Base-by-base conservation (phyloP, 2,113 vertebrate genomes). In the Nymphicus hollandicus region DNA sequence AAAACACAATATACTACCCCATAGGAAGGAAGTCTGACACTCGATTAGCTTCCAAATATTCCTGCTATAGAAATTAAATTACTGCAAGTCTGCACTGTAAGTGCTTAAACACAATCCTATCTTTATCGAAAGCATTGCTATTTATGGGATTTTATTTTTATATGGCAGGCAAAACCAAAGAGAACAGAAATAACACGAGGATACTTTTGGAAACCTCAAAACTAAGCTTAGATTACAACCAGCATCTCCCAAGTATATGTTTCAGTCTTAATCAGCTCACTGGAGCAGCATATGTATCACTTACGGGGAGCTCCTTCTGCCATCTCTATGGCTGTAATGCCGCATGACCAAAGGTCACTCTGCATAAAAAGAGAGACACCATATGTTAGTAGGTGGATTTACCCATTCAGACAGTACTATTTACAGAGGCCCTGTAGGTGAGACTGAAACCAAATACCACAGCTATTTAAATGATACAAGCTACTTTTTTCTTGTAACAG, bases 281-380 rank as follows among this genome's bases (percentile, higher is more conserved):
- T 73, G 84, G 85, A 91, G 96, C 74, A 96, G 55, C 47, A 68
- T 37, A 92, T 4, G 24, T 61, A 63, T 70, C 88, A 99, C 99
- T 99, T 98, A 99, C 99, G 99, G 13, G 99, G 99, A 86, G 99
- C 99, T 78, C 99, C 99, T 97, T 99, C 99, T 81, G 99, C 99
- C 99, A 99, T 99, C 95, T 99, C 99, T 74, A 99, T 99, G 86
- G 99, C 99, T 3, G 99, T 99, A 96, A 99, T 99, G 85, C 99
- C 99, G 56, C 99, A 99, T 9, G 99, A 99, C 99, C 99, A 99
- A 94, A 99, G 98, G 97, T 99, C 99, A 94, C 99, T 99, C 99
- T 99, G 98, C 66, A 94, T 80, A 96, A 96, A 95, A 81, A 96
- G 63, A 96, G 44, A 92, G 12, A 96, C 29, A 91, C 73, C 95